Base-by-base conservation (phyloP, 1,140 invertebrate genomes). In the Drosophila baimaii region DNA sequence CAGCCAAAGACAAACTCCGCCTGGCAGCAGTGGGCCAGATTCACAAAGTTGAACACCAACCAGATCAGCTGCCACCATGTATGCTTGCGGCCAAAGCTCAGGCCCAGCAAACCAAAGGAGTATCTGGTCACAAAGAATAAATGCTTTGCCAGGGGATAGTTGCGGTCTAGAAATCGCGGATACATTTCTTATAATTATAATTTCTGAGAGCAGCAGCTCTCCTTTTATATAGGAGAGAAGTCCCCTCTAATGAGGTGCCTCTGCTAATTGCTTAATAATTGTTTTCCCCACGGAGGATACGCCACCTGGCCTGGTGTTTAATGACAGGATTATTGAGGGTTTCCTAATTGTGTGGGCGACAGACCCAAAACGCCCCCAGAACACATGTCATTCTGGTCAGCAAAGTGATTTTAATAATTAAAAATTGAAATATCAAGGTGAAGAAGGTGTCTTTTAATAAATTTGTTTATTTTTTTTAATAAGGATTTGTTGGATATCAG, bases 1-100 rank as follows among this genome's bases (percentile, higher is more conserved):
- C 77, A 85, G 15, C 81, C 81, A 13, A 86, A 84, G 13, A 25
- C 57, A 15, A 84, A 65, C 57, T 84, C 82, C 21, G 82, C 81
- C 78, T 84, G 82, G 35, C 81, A 85, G 41, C 81, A 86, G 31
- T 85, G 81, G 0, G 82, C 73, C 64, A 85, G 27, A 44, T 78
- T 78, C 2, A 78, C 29, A 13, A 86, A 81, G 15, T 86, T 85
- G 15, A 86, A 85, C 6, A 66, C 21, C 57, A 84, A 39, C 77
- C 77, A 84, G 13, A 15, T 10, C 6, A 43, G 33, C 2, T 57
- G 58, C 10, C 64, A 47, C 27, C 58, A 33, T 0, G 58, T 58
- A 4, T 44, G 15, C 31, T 35, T 9, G 6, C 59, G 6, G 33
- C 54, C 81, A 9, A 84, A 86, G 9, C 27, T n/a, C 13, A 84